A percentile compares a stretch with the other conserved stretches of the same genome.
Conservation (phyloP, 2,888 invertebrate species). For the Drosophila kambysellisi region DNA sequence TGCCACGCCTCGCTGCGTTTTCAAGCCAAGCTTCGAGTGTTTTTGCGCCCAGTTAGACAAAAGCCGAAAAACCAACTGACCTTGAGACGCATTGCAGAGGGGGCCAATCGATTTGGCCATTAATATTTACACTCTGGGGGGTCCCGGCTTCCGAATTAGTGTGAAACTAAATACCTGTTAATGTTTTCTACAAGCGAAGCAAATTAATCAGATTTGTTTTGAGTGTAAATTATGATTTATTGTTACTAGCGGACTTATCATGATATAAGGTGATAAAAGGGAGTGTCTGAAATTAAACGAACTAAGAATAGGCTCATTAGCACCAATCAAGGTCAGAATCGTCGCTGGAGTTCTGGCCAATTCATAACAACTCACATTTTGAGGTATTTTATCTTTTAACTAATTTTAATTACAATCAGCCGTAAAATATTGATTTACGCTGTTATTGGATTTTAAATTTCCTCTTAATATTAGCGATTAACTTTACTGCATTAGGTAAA, state of each 20-base stretch:
- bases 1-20: slow-evolving; percentile 67
- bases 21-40: slow-evolving; percentile 43
- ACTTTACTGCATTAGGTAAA: neutral
- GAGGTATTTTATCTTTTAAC: neutral
- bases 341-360: slow-evolving; percentile 12
- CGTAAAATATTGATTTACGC: neutral
- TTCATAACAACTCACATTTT: slow-evolving; percentile 17
- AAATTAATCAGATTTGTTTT: slow-evolving; percentile 42
- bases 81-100: slow-evolving; percentile 57
- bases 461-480: neutral
- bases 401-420: neutral
- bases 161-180: slow-evolving; percentile 44
- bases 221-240: slow-evolving; percentile 42
- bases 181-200: slow-evolving; percentile 43
- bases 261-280: slow-evolving; percentile 2
- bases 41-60: slow-evolving; percentile 45
- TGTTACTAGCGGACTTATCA: slow-evolving; percentile 8
- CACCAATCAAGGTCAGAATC: slow-evolving; percentile 21
- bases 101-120: slow-evolving; percentile 31
- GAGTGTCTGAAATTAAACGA: slow-evolving; percentile 6
- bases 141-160: slow-evolving; percentile 64
- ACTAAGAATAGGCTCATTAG: slow-evolving; percentile 35
- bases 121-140: slow-evolving; percentile 32
- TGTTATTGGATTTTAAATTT: neutral
- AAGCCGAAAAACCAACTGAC: slow-evolving; percentile 43